Evolutionary conservation across 2,888 invertebrate species (phyloP).

Genomic region (Cartodere bifasciata): DNA sequence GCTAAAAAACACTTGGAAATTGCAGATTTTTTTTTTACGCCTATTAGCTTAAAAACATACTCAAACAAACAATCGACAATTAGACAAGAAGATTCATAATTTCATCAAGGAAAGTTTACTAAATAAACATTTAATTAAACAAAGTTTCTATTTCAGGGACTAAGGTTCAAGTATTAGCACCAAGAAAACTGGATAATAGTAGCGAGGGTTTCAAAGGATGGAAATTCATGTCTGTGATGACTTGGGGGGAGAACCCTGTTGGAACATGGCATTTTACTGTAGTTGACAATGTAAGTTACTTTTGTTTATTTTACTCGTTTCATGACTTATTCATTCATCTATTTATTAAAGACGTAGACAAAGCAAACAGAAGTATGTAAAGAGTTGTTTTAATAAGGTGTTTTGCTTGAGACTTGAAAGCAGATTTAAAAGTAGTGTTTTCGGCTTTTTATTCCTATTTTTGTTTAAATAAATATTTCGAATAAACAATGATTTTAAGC

Average conservation of each 20-base stretch:
- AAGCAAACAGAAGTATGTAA: no score
- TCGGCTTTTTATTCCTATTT: no score
- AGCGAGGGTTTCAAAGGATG: conserved; percentile 61
- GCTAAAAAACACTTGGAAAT: no score
- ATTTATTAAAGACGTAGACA: no score
- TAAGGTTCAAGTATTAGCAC: conserved; percentile 53
- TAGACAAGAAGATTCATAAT: background rate
- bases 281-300: conserved; percentile 35
- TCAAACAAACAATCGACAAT: no score
- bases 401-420: no score
- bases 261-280: conserved; percentile 53
- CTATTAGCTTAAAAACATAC: no score
- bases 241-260: conserved; percentile 74
- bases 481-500: no score
- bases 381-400: conserved; percentile 5
- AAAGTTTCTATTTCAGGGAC: conserved; percentile 42
- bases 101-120: background rate
- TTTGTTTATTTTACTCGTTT: background rate
- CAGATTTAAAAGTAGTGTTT: no score
- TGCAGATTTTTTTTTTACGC: no score
- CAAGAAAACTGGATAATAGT: conserved; percentile 58
- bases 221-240: conserved; percentile 81
- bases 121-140: conserved; percentile 1
- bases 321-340: no score
- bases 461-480: no score